These are phyloP conservation scores for Grapholita molesta DNA, from an alignment of 1,140 invertebrate species.

Conservation along the genomic window DNA sequence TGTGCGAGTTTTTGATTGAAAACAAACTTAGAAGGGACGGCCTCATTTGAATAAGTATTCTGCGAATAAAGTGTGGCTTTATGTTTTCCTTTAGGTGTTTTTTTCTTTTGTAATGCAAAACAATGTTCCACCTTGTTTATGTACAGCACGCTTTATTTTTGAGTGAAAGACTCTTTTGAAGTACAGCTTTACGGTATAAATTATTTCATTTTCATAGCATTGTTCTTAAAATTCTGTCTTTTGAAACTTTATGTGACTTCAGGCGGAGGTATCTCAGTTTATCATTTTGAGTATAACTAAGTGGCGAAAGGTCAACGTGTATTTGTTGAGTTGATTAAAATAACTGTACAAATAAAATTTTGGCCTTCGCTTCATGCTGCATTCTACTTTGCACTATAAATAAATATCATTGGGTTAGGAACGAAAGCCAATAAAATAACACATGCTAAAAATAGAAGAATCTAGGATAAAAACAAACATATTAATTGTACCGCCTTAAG, in stretches of 20 bases:
- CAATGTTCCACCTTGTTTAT: conserved; percentile 77
- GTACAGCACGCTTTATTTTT: conserved; percentile 77
- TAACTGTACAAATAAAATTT: neutral
- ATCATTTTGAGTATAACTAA: conserved; percentile 33
- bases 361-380: neutral
- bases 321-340: neutral
- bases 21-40: conserved; percentile 77
- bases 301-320: neutral
- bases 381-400: too few species aligned
- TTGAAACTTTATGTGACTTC: conserved; percentile 63
- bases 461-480: too few species aligned
- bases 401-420: too few species aligned
- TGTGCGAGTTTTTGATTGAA: conserved; percentile 76
- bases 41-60: conserved; percentile 78
- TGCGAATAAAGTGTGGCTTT: conserved; percentile 77
- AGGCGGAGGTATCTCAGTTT: conserved; percentile 50
- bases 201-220: conserved; percentile 75
- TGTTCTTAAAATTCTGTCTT: conserved; percentile 68
- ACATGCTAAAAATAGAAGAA: too few species aligned
- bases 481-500: too few species aligned
- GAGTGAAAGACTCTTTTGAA: conserved; percentile 77
- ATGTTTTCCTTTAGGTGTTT: conserved; percentile 78
- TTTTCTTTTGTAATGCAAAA: conserved; percentile 77
- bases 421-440: too few species aligned
- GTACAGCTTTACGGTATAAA: conserved; percentile 76